Evolutionary conservation across 1,140 invertebrate species (phyloP), one percentile per base, ranked within the genome.

Genomic region (Trichonephila inaurata): DNA sequence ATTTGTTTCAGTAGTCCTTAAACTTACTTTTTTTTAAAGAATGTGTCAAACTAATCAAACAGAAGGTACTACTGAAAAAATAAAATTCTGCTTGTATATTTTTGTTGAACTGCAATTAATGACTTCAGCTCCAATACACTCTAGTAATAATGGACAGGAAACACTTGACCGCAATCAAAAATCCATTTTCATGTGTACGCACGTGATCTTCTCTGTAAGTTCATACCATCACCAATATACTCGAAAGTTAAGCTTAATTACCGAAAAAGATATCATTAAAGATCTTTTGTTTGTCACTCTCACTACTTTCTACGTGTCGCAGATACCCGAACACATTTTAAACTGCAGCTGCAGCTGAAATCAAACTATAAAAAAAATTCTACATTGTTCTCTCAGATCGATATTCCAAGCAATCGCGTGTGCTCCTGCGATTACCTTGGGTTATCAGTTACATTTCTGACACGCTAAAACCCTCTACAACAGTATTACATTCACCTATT

Each of bases 381-480:
- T 33, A 77, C 24, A 12, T 77, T 40, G 28, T 33, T 33, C 72
- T 77, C 33, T 18, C 7, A 19, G 33, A 77, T 77, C 72, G 72
- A 77, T 77, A 77, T 77, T 40, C 72, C 16, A 40, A 77, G 28
- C 28, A 24, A 18, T 77, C 18, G 72, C 72, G 72, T 77, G 72
- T 18, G 4, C 72, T 77, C 33, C 72, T 77, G 28, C 18, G 72
- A 77, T 77, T 77, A 77, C 72, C 18, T 6, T 18, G 62, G 21
- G 62, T 64, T 64, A 64, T 18, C 62, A 64, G 72, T 14, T 19
- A 77, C 72, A 77, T 33, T 77, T 77, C 72, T 77, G 28, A 77
- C 72, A 77, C 72, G 72, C 72, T 40, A 77, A 77, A 77, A 18
- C 72, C 72, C 72, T 77, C 28, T 77, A 40, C 72, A 77, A 77